Evolutionary conservation across 2,888 invertebrate species (phyloP), one percentile per base, ranked within the genome.

Genomic region (Acronicta alni): DNA sequence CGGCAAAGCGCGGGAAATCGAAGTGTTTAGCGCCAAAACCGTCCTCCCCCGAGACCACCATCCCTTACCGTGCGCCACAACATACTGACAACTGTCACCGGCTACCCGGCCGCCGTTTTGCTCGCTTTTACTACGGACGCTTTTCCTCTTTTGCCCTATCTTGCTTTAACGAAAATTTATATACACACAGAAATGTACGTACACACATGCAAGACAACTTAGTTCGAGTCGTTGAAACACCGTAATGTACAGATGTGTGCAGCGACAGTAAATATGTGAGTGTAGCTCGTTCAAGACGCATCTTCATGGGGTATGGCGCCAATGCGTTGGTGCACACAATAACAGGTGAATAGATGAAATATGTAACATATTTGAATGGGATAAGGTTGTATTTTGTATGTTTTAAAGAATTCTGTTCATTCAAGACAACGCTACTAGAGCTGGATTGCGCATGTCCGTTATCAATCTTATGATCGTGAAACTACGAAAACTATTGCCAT

Each of bases 81-180:
- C 83, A 82, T 85, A 92, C 93, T 93, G 91, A 88, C 90, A 88
- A 89, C 87, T 88, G 89, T 87, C 90, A 86, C 86, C 73, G 83
- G 70, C 70, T 81, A 79, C 84, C 86, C 82, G 83, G 75, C 85
- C 87, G 85, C 84, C 89, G 87, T 87, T 90, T 89, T 81, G 83
- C 87, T 80, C 88, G 89, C 87, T 85, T 88, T 88, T 85, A 89
- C 89, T 88, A 88, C 82, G 70, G 78, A 69, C 86, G 89, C 84
- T 89, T 89, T 91, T 90, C 90, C 91, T 89, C 91, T 88, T 89
- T 88, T 88, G 81, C 89, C 87, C 89, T 89, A 89, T 90, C 89
- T 90, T 88, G 86, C 90, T 90, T 88, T 82, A 86, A 86, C 90
- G 87, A 89, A 88, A 89, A 88, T 88, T 80, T 88, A 88, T 87